Conservation (phyloP, 2,797 vertebrate species). For the Cossypha dichroa region DNA sequence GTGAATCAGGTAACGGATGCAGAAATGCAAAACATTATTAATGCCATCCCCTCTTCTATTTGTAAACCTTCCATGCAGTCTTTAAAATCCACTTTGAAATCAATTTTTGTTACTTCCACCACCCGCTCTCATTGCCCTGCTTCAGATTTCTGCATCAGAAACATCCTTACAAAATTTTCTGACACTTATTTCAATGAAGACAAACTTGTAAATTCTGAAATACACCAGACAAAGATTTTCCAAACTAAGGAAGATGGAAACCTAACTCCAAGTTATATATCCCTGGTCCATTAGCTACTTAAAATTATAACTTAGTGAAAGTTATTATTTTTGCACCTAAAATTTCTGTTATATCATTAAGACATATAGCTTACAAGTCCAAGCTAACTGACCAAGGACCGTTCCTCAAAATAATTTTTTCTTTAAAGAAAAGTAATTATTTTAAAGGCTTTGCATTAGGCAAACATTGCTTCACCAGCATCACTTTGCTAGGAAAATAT, state of each 20-base stretch:
- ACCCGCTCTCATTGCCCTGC: neutral
- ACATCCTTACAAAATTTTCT: neutral
- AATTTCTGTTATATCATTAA: neutral
- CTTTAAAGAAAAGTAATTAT: neutral
- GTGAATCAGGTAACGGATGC: slow-evolving; percentile 60
- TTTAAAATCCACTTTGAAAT: slow-evolving; percentile 14
- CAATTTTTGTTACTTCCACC: neutral
- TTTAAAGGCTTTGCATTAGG: neutral
- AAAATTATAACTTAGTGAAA: neutral
- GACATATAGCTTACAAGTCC: neutral
- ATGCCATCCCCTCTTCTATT: slow-evolving; percentile 34
- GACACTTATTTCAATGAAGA: neutral
- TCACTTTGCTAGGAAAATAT: fast-evolving
- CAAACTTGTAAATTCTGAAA: neutral
- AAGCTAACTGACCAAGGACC: neutral
- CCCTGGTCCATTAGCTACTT: neutral
- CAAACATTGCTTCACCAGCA: neutral
- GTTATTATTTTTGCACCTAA: neutral
- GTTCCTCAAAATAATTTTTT: neutral
- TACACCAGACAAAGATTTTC: neutral
- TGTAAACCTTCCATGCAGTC: neutral
- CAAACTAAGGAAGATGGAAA: neutral
- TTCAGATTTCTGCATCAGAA: neutral
- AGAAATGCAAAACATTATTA: slow-evolving; percentile 51
- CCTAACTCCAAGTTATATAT: neutral